Evolutionary conservation across 2,888 invertebrate genomes (phyloP), one percentile per base, ranked within the genome.

Genomic region (Ennomos quercinarius): DNA sequence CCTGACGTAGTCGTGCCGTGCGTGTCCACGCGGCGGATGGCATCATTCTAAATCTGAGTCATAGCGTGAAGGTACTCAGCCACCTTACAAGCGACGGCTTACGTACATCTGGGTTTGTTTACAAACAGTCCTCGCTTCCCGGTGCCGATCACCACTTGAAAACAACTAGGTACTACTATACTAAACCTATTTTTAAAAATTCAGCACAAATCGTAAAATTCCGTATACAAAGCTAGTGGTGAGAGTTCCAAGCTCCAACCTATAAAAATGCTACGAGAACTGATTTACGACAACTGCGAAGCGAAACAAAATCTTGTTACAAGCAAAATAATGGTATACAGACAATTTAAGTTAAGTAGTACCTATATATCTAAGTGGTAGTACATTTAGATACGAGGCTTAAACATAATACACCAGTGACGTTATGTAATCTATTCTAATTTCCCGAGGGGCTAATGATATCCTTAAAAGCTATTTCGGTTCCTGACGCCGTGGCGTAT

Each of bases 371-470:
- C 17, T 17, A 17, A 1, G 9, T 40, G 34, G 39, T 50, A 58
- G 36, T 51, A 58, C 44, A 54, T 49, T 51, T 52, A 58, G 49
- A 61, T 57, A 49, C 50, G 49, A 54, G 54, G 40, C 64, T 49
- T 57, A 69, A 68, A 71, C 68, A 63, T 73, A 72, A 71, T 63
- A 67, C 61, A 67, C 64, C 66, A 68, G 71, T 72, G 72, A 73
- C 76, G 64, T 72, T 76, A 72, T 76, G 79, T 83, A 85, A 86
- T 84, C 84, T 80, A 77, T 84, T 85, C 76, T 87, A 87, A 90
- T 90, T 91, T 89, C 89, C 89, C 90, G 50, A 56, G 84, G 74
- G 88, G 66, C 80, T 83, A 85, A 87, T 86, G 84, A 82, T 79
- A 83, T 83, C 80, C 81, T 81, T 78, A 81, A 80, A 84, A 80